Conservation (phyloP, 2,888 invertebrate genomes). For the Entomobrya multifasciata region DNA sequence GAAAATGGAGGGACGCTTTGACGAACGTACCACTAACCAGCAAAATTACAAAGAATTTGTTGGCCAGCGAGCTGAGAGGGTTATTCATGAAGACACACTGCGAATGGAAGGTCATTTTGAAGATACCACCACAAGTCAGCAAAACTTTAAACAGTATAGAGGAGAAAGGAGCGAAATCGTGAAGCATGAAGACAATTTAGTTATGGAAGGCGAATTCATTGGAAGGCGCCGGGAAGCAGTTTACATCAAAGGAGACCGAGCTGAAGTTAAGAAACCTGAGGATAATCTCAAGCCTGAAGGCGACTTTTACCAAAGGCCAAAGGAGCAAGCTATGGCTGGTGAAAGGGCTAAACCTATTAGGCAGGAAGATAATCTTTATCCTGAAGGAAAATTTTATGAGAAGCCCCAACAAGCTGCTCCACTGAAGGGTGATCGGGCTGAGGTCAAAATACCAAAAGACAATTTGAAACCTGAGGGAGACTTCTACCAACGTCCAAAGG, state of each 20-base stretch:
- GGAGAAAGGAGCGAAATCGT: constrained; percentile 26
- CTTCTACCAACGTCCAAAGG: constrained; percentile 20
- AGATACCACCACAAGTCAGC: constrained; percentile 76
- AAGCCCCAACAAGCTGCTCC: constrained; percentile 6
- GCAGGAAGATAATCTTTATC: not conserved
- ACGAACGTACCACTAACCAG: not conserved
- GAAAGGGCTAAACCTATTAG: constrained; percentile 10
- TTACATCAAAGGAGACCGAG: constrained; percentile 79
- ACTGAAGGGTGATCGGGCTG: constrained; percentile 82
- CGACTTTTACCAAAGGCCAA: constrained; percentile 69
- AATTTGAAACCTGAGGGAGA: constrained; percentile 83
- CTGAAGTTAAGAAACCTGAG: constrained; percentile 82
- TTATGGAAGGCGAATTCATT: constrained; percentile 10
- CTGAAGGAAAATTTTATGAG: constrained; percentile 59
- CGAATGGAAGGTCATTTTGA: constrained; percentile 85
- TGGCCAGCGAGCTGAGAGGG: constrained; percentile 81
- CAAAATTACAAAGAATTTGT: constrained; percentile 42
- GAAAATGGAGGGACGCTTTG: constrained; percentile 82
- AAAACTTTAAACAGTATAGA: constrained; percentile 82
- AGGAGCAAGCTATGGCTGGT: constrained; percentile 57
- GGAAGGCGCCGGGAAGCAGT: constrained; percentile 8
- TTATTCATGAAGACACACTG: constrained; percentile 82
- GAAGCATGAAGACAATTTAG: constrained; percentile 20
- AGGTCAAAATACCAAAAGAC: constrained; percentile 82
- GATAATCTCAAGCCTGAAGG: constrained; percentile 83